phyloP scores from a whole-genome alignment of 2,888 invertebrate species.

The Biston stratarius region DNA sequence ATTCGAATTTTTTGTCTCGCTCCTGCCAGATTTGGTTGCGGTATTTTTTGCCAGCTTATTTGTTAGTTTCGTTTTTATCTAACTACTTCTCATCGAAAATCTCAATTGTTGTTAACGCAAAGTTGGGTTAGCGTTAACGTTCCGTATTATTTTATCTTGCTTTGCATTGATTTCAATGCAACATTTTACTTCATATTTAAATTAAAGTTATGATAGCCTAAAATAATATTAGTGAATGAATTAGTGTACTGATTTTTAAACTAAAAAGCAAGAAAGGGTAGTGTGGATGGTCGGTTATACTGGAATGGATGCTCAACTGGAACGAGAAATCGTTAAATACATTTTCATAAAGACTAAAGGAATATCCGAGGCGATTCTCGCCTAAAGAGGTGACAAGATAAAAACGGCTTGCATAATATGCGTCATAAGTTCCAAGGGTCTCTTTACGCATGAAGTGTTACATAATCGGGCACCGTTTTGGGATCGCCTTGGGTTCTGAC shows the following conservation, averaged over 20 bases:
- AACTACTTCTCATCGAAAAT: constrained; percentile 73
- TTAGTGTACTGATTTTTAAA: constrained; percentile 14
- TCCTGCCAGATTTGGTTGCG: constrained; percentile 68
- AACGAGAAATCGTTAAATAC: constrained; percentile 54
- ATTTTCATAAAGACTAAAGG: constrained; percentile 64
- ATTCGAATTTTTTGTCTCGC: constrained; percentile 55
- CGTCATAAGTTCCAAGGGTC: constrained; percentile 51
- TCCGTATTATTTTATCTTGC: neutral
- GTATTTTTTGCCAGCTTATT: constrained; percentile 67
- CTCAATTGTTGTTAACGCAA: constrained; percentile 73
- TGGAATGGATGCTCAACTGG: constrained; percentile 37
- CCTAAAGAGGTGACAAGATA: constrained; percentile 59
- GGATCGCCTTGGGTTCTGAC: constrained; percentile 47
- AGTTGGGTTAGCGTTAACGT: constrained; percentile 47
- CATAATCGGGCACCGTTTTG: constrained; percentile 65
- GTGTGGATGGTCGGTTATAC: constrained; percentile 13
- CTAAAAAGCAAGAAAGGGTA: constrained; percentile 46
- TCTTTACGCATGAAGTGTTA: constrained; percentile 62
- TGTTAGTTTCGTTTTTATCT: constrained; percentile 60
- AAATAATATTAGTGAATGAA: constrained; percentile 4
- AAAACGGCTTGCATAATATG: constrained; percentile 72
- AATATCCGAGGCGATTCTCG: constrained; percentile 56
- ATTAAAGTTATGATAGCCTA: neutral
- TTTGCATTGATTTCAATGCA: no score
- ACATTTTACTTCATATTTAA: no score